Percentiles rank a stretch among this genome's conserved stretches.
phyloP scores from a whole-genome alignment of 2,113 vertebrate genomes.

The Pelmatolapia mariae region DNA sequence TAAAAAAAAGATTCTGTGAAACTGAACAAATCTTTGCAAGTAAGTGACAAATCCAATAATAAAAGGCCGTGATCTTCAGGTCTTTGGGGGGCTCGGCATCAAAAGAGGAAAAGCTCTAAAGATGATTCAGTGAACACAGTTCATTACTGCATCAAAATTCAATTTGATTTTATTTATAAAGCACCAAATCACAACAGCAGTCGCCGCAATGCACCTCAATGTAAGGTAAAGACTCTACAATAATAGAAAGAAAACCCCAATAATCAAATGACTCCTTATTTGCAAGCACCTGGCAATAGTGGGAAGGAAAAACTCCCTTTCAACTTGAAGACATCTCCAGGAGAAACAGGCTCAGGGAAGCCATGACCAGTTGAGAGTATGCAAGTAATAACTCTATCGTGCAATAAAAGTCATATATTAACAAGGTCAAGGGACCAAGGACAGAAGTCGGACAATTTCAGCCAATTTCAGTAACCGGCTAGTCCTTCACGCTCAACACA shows the following conservation, averaged over 20 bases:
- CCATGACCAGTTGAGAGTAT: neutral
- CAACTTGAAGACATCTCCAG: neutral
- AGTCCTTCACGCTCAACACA: neutral
- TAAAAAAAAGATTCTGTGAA: neutral
- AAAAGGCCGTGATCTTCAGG: neutral
- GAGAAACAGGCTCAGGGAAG: neutral
- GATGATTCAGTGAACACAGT: neutral
- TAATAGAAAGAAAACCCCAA: neutral
- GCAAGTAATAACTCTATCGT: neutral
- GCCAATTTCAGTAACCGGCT: neutral
- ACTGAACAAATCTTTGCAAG: neutral
- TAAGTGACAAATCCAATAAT: neutral
- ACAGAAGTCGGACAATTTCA: neutral
- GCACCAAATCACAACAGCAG: neutral
- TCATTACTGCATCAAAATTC: neutral
- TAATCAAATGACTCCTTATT: neutral
- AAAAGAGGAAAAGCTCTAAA: neutral
- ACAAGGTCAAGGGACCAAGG: neutral
- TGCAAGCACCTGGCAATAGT: neutral
- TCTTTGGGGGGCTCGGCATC: neutral
- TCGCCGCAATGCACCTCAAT: neutral
- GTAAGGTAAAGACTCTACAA: neutral
- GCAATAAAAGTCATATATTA: neutral
- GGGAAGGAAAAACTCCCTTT: neutral
- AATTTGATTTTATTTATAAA: neutral